Conservation (phyloP, 1,140 invertebrate species). For the Pomacea maculata region DNA sequence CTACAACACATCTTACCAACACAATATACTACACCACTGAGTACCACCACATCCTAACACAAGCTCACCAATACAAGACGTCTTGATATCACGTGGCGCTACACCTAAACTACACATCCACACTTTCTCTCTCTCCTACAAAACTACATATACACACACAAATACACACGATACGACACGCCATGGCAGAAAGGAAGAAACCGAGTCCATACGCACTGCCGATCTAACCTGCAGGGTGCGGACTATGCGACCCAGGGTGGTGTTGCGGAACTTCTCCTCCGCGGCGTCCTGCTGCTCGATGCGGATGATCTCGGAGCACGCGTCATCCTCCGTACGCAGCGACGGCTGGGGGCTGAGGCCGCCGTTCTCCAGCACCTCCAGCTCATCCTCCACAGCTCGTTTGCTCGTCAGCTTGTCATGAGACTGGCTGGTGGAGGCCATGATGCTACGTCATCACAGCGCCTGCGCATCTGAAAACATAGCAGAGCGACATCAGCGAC, state of each 20-base stretch:
- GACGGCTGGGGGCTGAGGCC: conserved; percentile 57
- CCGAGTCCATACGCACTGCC: neutral
- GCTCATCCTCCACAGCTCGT: conserved; percentile 41
- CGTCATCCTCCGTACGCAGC: conserved; percentile 53
- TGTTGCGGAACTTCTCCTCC: conserved; percentile 36
- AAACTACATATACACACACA: neutral
- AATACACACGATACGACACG: neutral
- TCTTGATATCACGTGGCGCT: too few relatives aligned
- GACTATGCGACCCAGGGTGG: conserved; percentile 56
- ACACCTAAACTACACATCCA: too few relatives aligned
- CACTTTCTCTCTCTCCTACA: too few relatives aligned
- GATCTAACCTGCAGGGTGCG: conserved; percentile 55
- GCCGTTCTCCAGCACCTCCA: conserved; percentile 60
- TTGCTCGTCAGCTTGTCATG: conserved; percentile 45
- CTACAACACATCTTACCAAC: too few relatives aligned
- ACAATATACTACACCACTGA: too few relatives aligned
- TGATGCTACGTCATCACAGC: conserved; percentile 23
- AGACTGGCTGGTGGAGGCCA: conserved; percentile 47
- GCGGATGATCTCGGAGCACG: conserved; percentile 60
- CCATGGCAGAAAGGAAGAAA: neutral
- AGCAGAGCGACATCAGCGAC: too few relatives aligned
- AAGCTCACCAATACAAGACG: too few relatives aligned
- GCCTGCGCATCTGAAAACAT: neutral
- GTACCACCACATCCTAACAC: too few relatives aligned
- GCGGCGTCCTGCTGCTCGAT: conserved; percentile 50